Conservation (phyloP, 2,797 vertebrate species). For the Melanotaenia trifasciata region DNA sequence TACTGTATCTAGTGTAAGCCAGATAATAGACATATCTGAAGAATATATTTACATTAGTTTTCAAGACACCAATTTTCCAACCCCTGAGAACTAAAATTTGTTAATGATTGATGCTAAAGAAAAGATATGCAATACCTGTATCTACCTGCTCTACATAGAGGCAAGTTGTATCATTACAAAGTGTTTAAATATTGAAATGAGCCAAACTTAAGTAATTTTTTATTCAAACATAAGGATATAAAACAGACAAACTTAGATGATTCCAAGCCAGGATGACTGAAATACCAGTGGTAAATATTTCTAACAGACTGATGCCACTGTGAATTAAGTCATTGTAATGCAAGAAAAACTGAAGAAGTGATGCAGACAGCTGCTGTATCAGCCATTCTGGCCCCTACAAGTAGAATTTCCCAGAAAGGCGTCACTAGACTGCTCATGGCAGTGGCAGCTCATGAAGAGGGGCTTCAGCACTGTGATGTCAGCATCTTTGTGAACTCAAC, state of each 20-base stretch:
- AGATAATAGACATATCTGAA: not conserved
- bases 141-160: not conserved
- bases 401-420: slow-evolving; percentile 91
- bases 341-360: slow-evolving; percentile 2
- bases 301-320: slow-evolving; percentile 17
- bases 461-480: slow-evolving; percentile 49
- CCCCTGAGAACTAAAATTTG: not conserved
- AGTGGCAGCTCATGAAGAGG: slow-evolving; percentile 84
- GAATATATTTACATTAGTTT: not conserved
- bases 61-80: not conserved
- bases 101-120: not conserved
- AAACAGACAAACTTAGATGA: slow-evolving; percentile 39
- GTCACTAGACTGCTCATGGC: slow-evolving; percentile 88
- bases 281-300: slow-evolving; percentile 2
- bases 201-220: slow-evolving; percentile 25
- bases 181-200: not conserved
- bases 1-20: not conserved
- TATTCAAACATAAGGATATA: slow-evolving; percentile 58
- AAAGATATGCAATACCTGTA: not conserved
- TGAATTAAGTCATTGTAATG: slow-evolving; percentile 2
- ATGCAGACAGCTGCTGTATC: slow-evolving; percentile 80
- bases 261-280: not conserved
- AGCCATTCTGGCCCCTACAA: slow-evolving; percentile 87
- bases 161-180: not conserved
- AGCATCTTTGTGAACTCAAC: slow-evolving; percentile 26